Evolutionary conservation across 1,140 invertebrate species (phyloP).

Genomic region (Drosophila busckii): DNA sequence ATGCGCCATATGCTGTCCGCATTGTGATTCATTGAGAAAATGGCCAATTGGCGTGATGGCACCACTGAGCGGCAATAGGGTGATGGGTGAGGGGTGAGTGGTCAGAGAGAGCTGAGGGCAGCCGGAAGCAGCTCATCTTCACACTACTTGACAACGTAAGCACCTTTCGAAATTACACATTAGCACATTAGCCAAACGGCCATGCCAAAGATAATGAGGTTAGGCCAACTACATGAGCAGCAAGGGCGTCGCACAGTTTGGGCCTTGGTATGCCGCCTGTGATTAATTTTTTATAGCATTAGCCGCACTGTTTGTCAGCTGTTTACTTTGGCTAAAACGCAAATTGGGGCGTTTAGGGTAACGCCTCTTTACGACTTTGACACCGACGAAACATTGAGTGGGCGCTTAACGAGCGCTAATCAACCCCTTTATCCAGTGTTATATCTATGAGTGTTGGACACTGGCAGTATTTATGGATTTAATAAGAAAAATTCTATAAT

Average conservation of each 20-base stretch:
- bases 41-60: slow-evolving; percentile 55
- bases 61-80: neutral
- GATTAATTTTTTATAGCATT: slow-evolving; percentile 70
- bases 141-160: slow-evolving; percentile 78
- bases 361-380: too few relatives aligned
- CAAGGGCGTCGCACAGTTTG: slow-evolving; percentile 7
- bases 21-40: slow-evolving; percentile 44
- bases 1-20: slow-evolving; percentile 57
- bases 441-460: too few relatives aligned
- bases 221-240: neutral
- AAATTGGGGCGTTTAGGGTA: slow-evolving; percentile 29
- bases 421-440: too few relatives aligned
- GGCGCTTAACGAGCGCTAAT: too few relatives aligned
- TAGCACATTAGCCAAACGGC: slow-evolving; percentile 63
- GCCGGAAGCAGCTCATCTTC: slow-evolving; percentile 46
- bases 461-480: too few relatives aligned
- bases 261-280: slow-evolving; percentile 18
- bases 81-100: neutral
- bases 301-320: slow-evolving; percentile 17
- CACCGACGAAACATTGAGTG: too few relatives aligned
- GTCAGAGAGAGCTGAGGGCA: neutral
- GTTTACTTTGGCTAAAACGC: neutral
- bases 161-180: slow-evolving; percentile 74
- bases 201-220: slow-evolving; percentile 27
- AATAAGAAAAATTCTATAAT: too few relatives aligned